Evolutionary conservation across 2,888 invertebrate genomes (phyloP), one percentile per base, ranked within the genome.

Genomic region (Drosophila tripunctata): DNA sequence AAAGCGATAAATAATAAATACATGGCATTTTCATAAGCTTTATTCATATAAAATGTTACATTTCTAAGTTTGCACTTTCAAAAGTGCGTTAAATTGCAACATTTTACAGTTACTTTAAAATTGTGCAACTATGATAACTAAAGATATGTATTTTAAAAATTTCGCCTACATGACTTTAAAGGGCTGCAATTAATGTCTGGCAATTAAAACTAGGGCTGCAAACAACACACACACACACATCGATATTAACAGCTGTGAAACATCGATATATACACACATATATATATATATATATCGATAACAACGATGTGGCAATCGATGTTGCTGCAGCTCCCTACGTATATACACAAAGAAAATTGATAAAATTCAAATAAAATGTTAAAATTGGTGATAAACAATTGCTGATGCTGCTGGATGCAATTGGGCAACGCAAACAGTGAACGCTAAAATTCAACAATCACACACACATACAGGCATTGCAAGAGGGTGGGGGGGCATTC

Each of bases 341-440:
- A 67, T 81, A 84, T 78, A 80, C 86, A 81, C 87, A 81, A 81
- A 81, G 87, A 84, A 87, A 75, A 75, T 77, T 76, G 67, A 63
- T 74, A 63, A 72, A 60, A 62, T 58, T 70, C 36, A 70, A 75
- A 61, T 73, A 43, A 52, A 79, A 75, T 21, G 78, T 87, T 81
- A 84, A 75, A 72, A 77, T 80, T 75, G 38, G 31, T 50, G 35
- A 44, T 40, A 62, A 75, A n/a, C 48, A 43, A 71, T 47, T 87
- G 78, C 72, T 86, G 60, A 86, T 67, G 84, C 64, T 27, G 27
- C 27, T 27, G 27, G 10, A 64, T 69, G 38, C 30, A 40, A 57
- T 36, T 50, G 50, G 67, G 40, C 62, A 62, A 7, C 67, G 54
- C 60, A 33, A 58, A 48, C 67, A 71, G 76, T 33, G 36, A 76